A percentile compares a stretch with the other conserved stretches of the same genome.
Conservation (phyloP, 2,888 invertebrate genomes). For the Uloborus plumipes region DNA sequence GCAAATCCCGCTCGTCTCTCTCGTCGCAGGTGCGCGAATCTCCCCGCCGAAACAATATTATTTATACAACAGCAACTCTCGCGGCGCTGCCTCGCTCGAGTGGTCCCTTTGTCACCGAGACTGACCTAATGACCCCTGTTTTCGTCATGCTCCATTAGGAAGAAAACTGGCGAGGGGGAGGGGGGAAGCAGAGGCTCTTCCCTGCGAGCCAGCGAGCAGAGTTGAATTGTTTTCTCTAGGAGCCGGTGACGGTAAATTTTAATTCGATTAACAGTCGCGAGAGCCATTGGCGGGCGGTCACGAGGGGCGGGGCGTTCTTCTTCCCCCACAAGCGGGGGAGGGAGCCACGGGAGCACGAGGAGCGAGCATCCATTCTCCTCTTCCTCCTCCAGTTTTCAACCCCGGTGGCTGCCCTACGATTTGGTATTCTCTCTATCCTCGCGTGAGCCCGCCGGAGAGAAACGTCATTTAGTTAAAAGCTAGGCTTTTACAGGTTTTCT, state of each 20-base stretch:
- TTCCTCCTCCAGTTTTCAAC: conserved; percentile 43
- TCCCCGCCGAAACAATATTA: conserved; percentile 34
- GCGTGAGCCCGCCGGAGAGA: conserved; percentile 22
- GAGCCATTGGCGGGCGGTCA: conserved; percentile 63
- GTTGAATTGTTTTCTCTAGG: conserved; percentile 25
- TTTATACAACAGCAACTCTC: conserved; percentile 26
- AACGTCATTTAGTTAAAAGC: conserved; percentile 61
- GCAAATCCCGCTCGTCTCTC: too few species aligned
- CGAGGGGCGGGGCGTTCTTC: conserved; percentile 50
- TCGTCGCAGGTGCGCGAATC: conserved; percentile 28
- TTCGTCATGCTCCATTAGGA: conserved; percentile 60
- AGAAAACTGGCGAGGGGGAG: conserved; percentile 16
- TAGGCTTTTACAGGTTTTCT: conserved; percentile 26
- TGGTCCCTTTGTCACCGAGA: conserved; percentile 21
- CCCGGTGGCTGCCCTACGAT: conserved; percentile 41
- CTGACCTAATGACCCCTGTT: conserved; percentile 62
- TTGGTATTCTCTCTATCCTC: conserved; percentile 30
- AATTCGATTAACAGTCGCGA: conserved; percentile 65
- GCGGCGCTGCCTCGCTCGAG: background rate
- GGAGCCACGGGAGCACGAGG: conserved; percentile 47
- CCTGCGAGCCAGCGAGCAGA: conserved; percentile 19
- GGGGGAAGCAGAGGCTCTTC: conserved; percentile 3
- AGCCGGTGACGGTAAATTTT: conserved; percentile 64
- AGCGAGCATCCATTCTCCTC: conserved; percentile 16
- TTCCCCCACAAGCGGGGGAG: conserved; percentile 18